Conservation (phyloP, 2,797 vertebrate species). For the Brachymystax lenok region DNA sequence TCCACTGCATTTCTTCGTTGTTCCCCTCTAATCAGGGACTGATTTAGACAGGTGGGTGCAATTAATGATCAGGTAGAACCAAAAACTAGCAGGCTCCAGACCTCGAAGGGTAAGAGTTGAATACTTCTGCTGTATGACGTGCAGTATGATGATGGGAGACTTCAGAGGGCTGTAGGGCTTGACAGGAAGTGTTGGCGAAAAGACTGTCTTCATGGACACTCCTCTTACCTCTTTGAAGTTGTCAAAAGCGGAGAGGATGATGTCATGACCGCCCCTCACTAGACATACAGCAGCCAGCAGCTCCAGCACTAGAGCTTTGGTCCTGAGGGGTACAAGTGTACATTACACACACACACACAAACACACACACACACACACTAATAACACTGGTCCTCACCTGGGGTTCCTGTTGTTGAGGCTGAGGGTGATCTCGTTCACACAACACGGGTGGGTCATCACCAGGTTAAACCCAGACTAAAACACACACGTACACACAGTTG, state of each 20-base stretch:
- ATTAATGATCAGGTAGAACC: too few relatives aligned
- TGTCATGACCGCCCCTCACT: constrained; percentile 89
- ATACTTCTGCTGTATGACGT: not conserved
- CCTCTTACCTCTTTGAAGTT: constrained; percentile 88
- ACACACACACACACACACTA: not conserved
- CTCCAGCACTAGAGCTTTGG: constrained; percentile 90
- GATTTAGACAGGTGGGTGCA: too few relatives aligned
- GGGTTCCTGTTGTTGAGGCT: constrained; percentile 91
- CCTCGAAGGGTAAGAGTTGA: too few relatives aligned
- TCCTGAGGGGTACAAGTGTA: constrained; percentile 61
- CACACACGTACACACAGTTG: constrained; percentile 15
- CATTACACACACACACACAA: not conserved
- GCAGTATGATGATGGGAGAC: not conserved
- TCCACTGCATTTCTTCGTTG: too few relatives aligned
- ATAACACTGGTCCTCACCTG: constrained; percentile 68
- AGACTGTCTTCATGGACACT: not conserved
- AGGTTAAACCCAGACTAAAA: constrained; percentile 90
- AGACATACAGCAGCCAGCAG: constrained; percentile 88
- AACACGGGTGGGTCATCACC: constrained; percentile 91
- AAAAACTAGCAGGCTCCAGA: too few relatives aligned
- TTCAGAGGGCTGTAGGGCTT: not conserved
- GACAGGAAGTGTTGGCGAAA: not conserved
- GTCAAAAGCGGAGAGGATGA: constrained; percentile 89
- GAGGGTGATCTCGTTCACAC: constrained; percentile 93
- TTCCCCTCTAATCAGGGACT: too few relatives aligned